Evolutionary conservation across 2,888 invertebrate genomes (phyloP), one percentile per base, ranked within the genome.

Genomic region (Adela reaumurella): DNA sequence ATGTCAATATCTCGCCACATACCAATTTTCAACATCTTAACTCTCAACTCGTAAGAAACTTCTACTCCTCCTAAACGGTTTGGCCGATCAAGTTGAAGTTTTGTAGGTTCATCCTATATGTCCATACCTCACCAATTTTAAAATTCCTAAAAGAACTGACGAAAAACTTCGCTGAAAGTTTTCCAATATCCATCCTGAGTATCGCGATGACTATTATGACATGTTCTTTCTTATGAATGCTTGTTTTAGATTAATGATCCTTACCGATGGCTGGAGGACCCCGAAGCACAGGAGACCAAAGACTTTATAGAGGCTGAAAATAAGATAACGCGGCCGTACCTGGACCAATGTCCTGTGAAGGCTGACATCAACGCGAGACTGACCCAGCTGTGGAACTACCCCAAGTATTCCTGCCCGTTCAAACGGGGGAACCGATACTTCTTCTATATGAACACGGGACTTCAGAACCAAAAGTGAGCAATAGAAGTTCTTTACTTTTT

Each of bases 251-350:
- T 95, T 48, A 57, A 68, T 47, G 98, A 99, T 74, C 93, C 94
- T 0, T 98, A 97, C 70, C 87, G 97, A 49, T 98, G 97, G 96
- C 71, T 99, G 51, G 98, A 99, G 70, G 93, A 98, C 72, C 96
- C 97, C 0, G 95, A 97, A 70, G 83, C 92, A 0, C 84, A 88
- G 51, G 95, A 97, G 69, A 97, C 97, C 2, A 88, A 92, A 68
- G 82, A 84, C 49, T 99, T 91, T 76, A 93, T 98, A 18, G 89
- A 93, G 50, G 88, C 86, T 20, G 35, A 95, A 65, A 95, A 94
- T 74, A 81, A 82, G 10, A 72, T 95, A 17, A 90, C 92, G 3
- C 71, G 77, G 52, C 90, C 92, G 0, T 94, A 84, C 67, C 69
- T 95, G 24, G 82, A 88, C 52, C 74, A 69, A 4, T 91, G 88